These are phyloP conservation scores for Polydesmus complanatus DNA, from an alignment of 2,888 invertebrate genomes.

Conservation along the genomic window DNA sequence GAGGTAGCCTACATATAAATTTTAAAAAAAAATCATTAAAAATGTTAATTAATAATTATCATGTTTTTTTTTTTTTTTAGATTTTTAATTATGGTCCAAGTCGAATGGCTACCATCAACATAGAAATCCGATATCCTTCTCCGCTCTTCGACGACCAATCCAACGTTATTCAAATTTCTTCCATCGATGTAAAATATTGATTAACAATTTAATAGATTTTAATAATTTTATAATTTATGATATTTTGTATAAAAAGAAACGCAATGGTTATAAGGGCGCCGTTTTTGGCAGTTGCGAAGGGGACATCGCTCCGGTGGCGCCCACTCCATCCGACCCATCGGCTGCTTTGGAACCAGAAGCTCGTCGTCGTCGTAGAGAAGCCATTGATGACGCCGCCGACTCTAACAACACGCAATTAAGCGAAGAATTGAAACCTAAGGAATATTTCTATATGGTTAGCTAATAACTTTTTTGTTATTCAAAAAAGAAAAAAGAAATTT, in stretches of 20 bases:
- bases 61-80: neutral
- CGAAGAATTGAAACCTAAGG: neutral
- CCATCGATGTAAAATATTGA: neutral
- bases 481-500: neutral
- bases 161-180: neutral
- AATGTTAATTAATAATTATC: neutral
- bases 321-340: neutral
- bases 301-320: neutral
- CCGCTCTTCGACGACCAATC: neutral
- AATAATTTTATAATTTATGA: neutral
- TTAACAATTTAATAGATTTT: neutral
- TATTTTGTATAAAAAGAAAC: neutral
- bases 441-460: neutral
- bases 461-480: neutral
- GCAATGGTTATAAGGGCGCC: neutral
- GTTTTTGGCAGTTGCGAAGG: slow-evolving; percentile 7
- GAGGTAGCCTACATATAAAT: slow-evolving; percentile 1
- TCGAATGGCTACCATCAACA: neutral
- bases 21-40: neutral
- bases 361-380: neutral
- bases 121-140: slow-evolving; percentile 3
- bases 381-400: neutral
- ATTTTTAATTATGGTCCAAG: slow-evolving; percentile 6
- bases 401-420: neutral
- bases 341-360: neutral